Evolutionary conservation across 2,888 invertebrate species (phyloP), one percentile per base, ranked within the genome.

Genomic region (Papilio gigon): DNA sequence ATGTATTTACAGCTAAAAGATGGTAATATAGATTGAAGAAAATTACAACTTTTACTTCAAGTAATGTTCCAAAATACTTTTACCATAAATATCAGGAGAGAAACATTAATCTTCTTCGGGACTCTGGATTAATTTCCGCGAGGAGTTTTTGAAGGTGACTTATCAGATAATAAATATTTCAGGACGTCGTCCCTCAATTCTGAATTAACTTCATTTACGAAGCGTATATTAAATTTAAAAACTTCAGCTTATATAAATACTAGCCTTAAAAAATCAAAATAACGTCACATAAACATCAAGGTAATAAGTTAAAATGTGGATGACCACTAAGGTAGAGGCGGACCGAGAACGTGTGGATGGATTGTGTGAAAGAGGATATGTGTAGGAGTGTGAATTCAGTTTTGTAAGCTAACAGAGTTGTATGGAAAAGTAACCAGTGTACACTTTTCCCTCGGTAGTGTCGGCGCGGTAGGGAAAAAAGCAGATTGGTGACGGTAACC

Each of bases 91-190:
- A 27, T 53, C 27, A 27, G 58, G 40, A 59, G 44, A 56, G 44
- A 35, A 53, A 50, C 67, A 58, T 67, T 66, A 63, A 67, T 69
- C 53, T 64, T 64, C 53, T 53, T 22, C 37, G 25, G 35, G 25
- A 53, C n/a, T 22, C 27, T 50, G 37, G 50, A 53, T 14, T 35
- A 64, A 64, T 64, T 64, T 64, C 53, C 64, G 64, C 53, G 12
- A 47, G 25, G 63, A 50, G 33, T 63, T 50, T 64, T 64, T 17
- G 64, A 40, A 40, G 53, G 53, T 40, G 37, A 37, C 35, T 63
- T 30, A 35, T 50, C 37, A 50, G 40, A 64, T 64, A 64, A 64
- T 60, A 59, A 60, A 40, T 64, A 64, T 64, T 40, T 64, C 27
- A 40, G 53, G 33, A 64, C 25, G 53, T 50, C 53, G 25, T 37